Conservation (phyloP, 37 sponge, comb jelly and placozoan species). For the Aplysina aerophoba region DNA sequence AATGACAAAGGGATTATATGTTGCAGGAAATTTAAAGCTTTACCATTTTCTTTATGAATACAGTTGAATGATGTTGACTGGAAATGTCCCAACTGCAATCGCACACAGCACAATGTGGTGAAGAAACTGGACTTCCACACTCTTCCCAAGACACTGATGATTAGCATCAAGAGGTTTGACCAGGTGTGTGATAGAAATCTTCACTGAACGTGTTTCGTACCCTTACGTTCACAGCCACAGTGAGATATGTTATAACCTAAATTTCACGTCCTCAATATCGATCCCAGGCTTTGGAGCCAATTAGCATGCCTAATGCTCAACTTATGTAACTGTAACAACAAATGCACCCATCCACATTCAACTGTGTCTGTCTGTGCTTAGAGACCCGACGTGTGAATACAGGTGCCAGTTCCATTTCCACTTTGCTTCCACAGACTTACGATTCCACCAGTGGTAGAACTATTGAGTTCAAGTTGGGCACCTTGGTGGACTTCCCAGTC, state of each 20-base stretch:
- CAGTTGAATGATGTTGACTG: constrained; percentile 84
- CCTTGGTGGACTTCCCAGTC: constrained; percentile 82
- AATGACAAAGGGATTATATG: too few relatives aligned
- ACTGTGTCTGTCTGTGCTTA: not conserved
- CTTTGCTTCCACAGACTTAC: not conserved
- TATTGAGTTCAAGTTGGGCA: constrained; percentile 71
- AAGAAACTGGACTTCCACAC: constrained; percentile 88
- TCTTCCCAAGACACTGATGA: constrained; percentile 83
- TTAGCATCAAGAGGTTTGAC: constrained; percentile 92
- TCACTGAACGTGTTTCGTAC: not conserved
- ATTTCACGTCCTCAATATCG: too few relatives aligned
- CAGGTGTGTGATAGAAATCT: constrained; percentile 60
- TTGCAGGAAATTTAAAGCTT: too few relatives aligned
- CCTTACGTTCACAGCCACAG: too few relatives aligned
- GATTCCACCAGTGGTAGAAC: not conserved
- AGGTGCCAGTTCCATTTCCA: not conserved
- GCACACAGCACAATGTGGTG: constrained; percentile 67
- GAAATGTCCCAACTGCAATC: constrained; percentile 80
- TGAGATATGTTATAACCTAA: too few relatives aligned
- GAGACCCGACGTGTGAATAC: not conserved
- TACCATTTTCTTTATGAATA: not conserved
- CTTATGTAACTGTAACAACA: too few relatives aligned
- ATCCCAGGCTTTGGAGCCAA: too few relatives aligned
- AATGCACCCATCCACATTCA: not conserved
- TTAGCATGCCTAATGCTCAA: too few relatives aligned